Evolutionary conservation across 2,113 vertebrate species (phyloP), one percentile per base, ranked within the genome.

Genomic region (Lanius ludovicianus): DNA sequence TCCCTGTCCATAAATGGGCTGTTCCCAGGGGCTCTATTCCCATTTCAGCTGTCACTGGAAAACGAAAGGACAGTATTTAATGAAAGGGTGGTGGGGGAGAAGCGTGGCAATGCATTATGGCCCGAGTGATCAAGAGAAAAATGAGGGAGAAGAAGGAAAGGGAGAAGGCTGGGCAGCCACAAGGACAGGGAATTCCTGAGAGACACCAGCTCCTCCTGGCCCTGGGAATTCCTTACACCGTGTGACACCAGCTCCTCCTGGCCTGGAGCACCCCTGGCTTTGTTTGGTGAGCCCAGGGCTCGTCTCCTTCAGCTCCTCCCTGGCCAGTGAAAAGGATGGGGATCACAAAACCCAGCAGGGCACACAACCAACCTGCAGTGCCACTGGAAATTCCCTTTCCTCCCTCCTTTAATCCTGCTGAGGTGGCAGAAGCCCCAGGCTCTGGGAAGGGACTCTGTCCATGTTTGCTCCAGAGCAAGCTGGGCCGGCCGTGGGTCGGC

Each of bases 1-100:
- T 95, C 94, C 77, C 82, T 93, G 68, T n/a, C 96, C 95, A 96
- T 96, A 97, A 92, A 97, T 88, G 95, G 96, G 76, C 83, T 55
- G 69, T n/a, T 95, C 76, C 85, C 85, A 82, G 73, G 37, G 69
- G 57, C 53, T 93, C 65, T 30, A 2, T 21, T 88, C 41, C 30
- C 39, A 70, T 86, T 96, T 39, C 33, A 57, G 63, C 28, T 31
- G 55, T 42, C 33, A 30, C 22, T 44, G 60, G 75, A 22, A 84
- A 74, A 39, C 16, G 25, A 13, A 49, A 84, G 81, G 44, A 75
- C 17, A 25, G 71, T 9, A 27, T 79, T 84, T 46, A 52, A 50
- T 18, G n/a, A 9, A 41, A 49, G 60, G 46, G 41, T 2, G 3
- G 12, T 2, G 3, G 21, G 27, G 49, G 24, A 35, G 69, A 69